Evolutionary conservation across 1,140 invertebrate species (phyloP).

Genomic region (Dinothrombium tinctorium): DNA sequence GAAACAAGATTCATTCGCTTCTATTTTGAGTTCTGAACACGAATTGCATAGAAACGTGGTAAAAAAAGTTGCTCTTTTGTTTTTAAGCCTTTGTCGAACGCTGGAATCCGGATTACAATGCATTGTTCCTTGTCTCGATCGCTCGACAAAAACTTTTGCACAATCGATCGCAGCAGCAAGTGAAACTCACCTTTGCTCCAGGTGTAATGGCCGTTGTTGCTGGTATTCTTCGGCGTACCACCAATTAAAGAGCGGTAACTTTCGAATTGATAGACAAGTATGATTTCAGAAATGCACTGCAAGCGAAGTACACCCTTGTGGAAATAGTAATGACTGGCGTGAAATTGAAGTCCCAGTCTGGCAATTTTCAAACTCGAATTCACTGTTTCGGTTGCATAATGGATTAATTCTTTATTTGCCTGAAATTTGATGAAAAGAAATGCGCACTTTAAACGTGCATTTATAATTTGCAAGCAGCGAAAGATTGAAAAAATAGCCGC

Average conservation of each 20-base stretch:
- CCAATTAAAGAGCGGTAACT: conserved; percentile 2
- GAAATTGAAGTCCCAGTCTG: conserved; percentile 4
- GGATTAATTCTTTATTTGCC: too few relatives aligned
- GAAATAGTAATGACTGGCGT: conserved; percentile 1
- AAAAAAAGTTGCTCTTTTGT: background rate
- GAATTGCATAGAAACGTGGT: background rate
- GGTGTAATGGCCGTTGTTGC: background rate
- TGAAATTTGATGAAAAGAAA: too few relatives aligned
- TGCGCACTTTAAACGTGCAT: too few relatives aligned
- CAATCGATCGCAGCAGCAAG: too few relatives aligned
- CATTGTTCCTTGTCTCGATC: too few relatives aligned
- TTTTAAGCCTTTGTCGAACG: background rate
- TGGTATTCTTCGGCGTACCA: conserved; percentile 1
- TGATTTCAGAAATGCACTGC: conserved; percentile 1
- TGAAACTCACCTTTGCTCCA: background rate
- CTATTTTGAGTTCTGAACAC: background rate
- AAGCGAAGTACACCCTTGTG: conserved; percentile 1
- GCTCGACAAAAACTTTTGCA: too few relatives aligned
- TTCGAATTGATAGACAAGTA: conserved; percentile 5
- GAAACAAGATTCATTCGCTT: background rate
- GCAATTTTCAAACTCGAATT: background rate
- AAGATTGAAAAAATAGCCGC: too few relatives aligned
- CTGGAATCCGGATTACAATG: background rate
- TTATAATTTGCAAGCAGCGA: too few relatives aligned
- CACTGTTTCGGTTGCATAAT: background rate